Evolutionary conservation across 2,888 invertebrate genomes (phyloP).

Genomic region (Ptilodon capucinus): DNA sequence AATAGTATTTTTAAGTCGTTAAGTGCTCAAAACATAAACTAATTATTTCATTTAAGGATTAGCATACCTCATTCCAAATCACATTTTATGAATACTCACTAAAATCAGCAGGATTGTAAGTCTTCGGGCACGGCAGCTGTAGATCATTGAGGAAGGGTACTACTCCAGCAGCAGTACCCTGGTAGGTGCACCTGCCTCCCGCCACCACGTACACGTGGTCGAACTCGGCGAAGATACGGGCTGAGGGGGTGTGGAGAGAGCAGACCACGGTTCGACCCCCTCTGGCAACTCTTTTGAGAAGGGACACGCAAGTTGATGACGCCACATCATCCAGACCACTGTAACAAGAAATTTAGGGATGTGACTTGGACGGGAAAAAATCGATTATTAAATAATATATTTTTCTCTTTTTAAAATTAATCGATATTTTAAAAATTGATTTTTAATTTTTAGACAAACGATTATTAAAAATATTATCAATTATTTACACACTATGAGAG

Average conservation of each 20-base stretch:
- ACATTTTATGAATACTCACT: conserved; percentile 89
- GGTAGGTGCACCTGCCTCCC: conserved; percentile 94
- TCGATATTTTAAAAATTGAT: no score
- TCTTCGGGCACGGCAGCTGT: conserved; percentile 92
- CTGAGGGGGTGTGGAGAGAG: conserved; percentile 98
- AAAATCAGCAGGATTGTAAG: conserved; percentile 98
- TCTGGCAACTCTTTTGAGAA: conserved; percentile 92
- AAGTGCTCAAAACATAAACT: no score
- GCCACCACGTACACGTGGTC: conserved; percentile 95
- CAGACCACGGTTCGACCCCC: conserved; percentile 96
- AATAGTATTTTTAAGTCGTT: no score
- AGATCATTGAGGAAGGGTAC: conserved; percentile 91
- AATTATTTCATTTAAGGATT: no score
- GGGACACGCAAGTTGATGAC: conserved; percentile 92
- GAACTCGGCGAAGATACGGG: conserved; percentile 94
- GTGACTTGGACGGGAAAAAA: no score
- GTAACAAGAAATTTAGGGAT: conserved; percentile 49
- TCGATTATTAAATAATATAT: no score
- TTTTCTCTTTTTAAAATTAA: no score
- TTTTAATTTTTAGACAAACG: no score
- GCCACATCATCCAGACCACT: conserved; percentile 96
- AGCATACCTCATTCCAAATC: no score
- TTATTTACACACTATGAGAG: no score
- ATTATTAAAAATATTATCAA: no score
- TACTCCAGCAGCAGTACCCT: conserved; percentile 89